Percentiles rank a stretch among this genome's conserved stretches.
Evolutionary conservation across 35 echinoderm and acorn worm species (phyloP).

Genomic region (Holothuria glaberrima): DNA sequence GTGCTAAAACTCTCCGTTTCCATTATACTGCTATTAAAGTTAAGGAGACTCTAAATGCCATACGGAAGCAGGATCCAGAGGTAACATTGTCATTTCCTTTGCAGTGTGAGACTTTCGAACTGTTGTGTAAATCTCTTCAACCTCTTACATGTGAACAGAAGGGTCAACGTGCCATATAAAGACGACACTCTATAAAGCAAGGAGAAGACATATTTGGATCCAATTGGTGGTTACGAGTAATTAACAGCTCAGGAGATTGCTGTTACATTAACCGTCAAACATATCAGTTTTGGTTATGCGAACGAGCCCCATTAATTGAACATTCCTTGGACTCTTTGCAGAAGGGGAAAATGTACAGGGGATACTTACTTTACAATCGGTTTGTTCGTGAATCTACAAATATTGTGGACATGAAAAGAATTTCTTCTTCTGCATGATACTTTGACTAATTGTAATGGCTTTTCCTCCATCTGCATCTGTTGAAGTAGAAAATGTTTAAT

Average conservation of each 20-base stretch:
- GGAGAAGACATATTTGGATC: not conserved
- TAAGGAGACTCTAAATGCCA: not conserved
- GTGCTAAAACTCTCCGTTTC: not conserved
- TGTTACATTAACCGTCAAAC: slow-evolving; percentile 12
- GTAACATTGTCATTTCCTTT: slow-evolving; percentile 17
- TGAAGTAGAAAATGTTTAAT: not conserved
- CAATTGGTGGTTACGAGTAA: slow-evolving; percentile 9
- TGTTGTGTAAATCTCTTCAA: not conserved
- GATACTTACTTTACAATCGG: not conserved
- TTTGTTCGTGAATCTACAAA: slow-evolving; percentile 9
- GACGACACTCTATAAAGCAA: not conserved
- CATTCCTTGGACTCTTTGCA: not conserved
- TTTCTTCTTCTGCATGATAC: not conserved
- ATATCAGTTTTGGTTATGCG: slow-evolving; percentile 1
- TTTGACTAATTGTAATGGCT: not conserved
- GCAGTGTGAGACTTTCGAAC: not conserved
- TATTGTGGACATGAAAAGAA: slow-evolving; percentile 6
- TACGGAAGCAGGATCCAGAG: not conserved
- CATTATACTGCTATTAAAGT: not conserved
- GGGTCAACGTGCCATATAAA: not conserved
- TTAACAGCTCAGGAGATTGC: slow-evolving; percentile 22
- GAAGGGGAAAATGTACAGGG: not conserved
- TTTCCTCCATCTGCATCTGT: not conserved
- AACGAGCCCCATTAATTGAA: not conserved
- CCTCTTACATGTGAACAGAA: not conserved